Evolutionary conservation across 2,797 vertebrate species (phyloP), one percentile per base, ranked within the genome.

Genomic region (Delichon dasypus): DNA sequence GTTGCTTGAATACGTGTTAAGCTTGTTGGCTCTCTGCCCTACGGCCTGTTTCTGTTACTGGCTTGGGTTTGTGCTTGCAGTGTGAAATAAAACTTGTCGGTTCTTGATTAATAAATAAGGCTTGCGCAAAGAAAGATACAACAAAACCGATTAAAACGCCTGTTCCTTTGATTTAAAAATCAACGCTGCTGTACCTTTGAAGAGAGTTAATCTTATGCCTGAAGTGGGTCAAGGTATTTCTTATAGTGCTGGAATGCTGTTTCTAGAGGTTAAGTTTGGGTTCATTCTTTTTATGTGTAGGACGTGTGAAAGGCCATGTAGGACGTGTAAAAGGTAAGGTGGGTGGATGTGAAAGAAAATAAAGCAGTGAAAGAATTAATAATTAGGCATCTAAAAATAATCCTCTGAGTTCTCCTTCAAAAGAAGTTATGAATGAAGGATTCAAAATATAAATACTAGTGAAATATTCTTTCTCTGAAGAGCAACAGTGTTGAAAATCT

Each of bases 111-210:
- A 51, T n/a, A 44, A 66, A 23, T 36, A 29, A 72, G 29, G 5
- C 21, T 66, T 53, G 16, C 2, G 2, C 2, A 3, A 77, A 55
- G 20, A 60, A 36, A 1, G 3, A 13, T 25, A 14, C 0, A 5
- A 36, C 18, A 61, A 53, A 58, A 7, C 17, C 11, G 14, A 6
- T 30, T 57, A 61, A 61, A 75, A 23, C 2, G 1, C 2, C 9
- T 13, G 2, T 11, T 25, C 8, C 10, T 79, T 60, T 62, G 13
- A 38, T 47, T 70, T 62, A 29, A 78, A 90, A 57, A 47, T 14
- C 30, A n/a, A 7, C 1, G 0, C 3, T 54, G 3, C 5, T 13
- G 6, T 38, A 22, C 13, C 15, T 76, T 42, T 51, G 18, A 48
- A 47, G 11, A 54, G 20, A 25, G 14, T 17, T 78, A 45, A 17